phyloP scores from a whole-genome alignment of 2,113 vertebrate genomes.

The Indicator maculatus region DNA sequence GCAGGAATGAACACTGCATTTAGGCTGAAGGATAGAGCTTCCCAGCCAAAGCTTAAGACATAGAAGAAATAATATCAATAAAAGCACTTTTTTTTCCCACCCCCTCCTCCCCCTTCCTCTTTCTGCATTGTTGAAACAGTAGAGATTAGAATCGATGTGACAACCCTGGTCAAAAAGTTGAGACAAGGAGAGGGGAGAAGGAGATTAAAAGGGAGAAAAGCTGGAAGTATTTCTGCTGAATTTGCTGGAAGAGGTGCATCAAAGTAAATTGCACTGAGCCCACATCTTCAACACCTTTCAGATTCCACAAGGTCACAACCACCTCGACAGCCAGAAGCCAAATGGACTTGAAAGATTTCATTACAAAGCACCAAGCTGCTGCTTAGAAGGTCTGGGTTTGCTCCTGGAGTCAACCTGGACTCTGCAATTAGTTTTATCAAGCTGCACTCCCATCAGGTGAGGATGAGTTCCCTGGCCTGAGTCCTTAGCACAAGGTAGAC shows the following conservation, averaged over 20 bases:
- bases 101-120: fast-evolving
- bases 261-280: not conserved
- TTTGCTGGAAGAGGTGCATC: not conserved
- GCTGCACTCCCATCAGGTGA: not conserved
- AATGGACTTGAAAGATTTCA: not conserved
- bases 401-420: not conserved
- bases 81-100: not conserved
- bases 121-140: not conserved
- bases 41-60: not conserved
- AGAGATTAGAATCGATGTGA: not conserved
- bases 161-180: not conserved
- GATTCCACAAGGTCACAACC: not conserved
- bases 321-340: not conserved
- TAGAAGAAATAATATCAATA: not conserved
- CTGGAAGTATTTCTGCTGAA: constrained; percentile 10
- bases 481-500: not conserved
- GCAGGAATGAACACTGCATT: not conserved
- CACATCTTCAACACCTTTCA: not conserved
- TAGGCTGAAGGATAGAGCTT: not conserved
- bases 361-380: not conserved
- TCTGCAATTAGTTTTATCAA: not conserved
- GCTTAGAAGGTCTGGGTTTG: not conserved
- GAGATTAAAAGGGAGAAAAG: not conserved
- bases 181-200: not conserved
- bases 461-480: not conserved